phyloP scores from a whole-genome alignment of 64 coral and sea anemone species.

The Montipora foliosa region DNA sequence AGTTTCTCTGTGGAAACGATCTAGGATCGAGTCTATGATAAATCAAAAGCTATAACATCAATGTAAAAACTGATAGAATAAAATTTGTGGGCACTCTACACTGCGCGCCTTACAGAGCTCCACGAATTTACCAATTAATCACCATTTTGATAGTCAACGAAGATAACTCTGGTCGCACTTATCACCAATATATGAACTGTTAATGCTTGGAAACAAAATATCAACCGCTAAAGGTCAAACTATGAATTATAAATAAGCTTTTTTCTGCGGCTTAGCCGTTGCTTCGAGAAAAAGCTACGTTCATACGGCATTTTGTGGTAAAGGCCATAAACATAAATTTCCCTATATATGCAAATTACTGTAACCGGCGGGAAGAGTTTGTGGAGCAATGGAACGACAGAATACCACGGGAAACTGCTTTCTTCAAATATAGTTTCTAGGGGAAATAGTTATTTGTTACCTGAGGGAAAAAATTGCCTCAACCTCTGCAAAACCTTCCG shows the following conservation, averaged over 20 bases:
- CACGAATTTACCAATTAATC: slow-evolving; percentile 39
- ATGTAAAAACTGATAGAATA: no score
- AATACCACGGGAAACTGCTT: neutral
- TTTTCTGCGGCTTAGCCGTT: no score
- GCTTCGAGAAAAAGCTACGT: neutral
- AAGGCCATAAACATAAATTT: no score
- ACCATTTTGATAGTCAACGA: slow-evolving; percentile 47
- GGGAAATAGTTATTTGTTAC: neutral
- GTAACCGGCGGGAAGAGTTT: no score
- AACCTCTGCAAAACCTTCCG: neutral
- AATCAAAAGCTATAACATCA: no score
- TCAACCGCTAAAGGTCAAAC: slow-evolving; percentile 42
- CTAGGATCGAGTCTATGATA: no score
- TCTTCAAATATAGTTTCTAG: neutral
- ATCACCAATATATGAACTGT: slow-evolving; percentile 33
- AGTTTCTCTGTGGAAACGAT: no score
- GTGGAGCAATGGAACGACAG: neutral
- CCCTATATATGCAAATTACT: no score
- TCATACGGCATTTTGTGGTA: neutral
- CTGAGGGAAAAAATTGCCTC: neutral
- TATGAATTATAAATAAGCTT: slow-evolving; percentile 23
- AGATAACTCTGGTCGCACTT: slow-evolving; percentile 22
- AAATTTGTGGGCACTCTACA: slow-evolving; percentile 33
- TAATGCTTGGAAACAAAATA: slow-evolving; percentile 43
- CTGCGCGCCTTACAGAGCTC: slow-evolving; percentile 29